Percentiles rank a stretch among this genome's conserved stretches.
phyloP scores from a whole-genome alignment of 2,797 vertebrate species.

The Odontamblyopus rebecca region DNA sequence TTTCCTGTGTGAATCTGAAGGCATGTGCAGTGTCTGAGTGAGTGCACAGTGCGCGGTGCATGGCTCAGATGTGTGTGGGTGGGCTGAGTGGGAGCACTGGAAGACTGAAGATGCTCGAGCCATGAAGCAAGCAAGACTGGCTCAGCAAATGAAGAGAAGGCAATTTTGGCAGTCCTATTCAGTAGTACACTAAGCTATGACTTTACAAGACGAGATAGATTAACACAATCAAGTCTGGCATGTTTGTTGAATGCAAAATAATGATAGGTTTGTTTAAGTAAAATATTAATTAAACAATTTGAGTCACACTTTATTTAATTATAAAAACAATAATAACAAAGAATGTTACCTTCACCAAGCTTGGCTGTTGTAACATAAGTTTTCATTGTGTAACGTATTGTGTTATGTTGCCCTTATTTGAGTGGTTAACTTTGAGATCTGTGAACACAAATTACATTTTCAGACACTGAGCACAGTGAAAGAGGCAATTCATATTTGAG shows the following conservation, averaged over 20 bases:
- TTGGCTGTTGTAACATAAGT: too few species aligned
- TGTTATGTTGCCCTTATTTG: slow-evolving; percentile 12
- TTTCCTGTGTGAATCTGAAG: slow-evolving; percentile 54
- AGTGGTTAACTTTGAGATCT: slow-evolving; percentile 7
- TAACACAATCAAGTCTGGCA: neutral
- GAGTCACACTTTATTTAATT: slow-evolving; percentile 17
- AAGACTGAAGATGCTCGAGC: slow-evolving; percentile 68
- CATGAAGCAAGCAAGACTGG: slow-evolving; percentile 62
- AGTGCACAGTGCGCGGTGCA: slow-evolving; percentile 56
- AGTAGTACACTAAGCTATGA: slow-evolving; percentile 6
- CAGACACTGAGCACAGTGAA: slow-evolving; percentile 25
- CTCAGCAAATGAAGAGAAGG: slow-evolving; percentile 44
- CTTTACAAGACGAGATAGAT: neutral
- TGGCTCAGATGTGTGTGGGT: slow-evolving; percentile 76
- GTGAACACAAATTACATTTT: slow-evolving; percentile 17
- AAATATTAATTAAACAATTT: slow-evolving; percentile 31
- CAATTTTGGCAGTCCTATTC: slow-evolving; percentile 27
- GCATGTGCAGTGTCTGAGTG: slow-evolving; percentile 56
- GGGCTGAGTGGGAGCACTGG: slow-evolving; percentile 70
- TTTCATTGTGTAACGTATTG: too few species aligned
- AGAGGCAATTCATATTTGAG: slow-evolving; percentile 53
- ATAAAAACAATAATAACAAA: too few species aligned
- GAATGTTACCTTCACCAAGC: too few species aligned
- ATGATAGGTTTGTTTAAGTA: slow-evolving; percentile 2
- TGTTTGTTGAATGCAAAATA: neutral